Evolutionary conservation across 2,797 vertebrate species (phyloP).

Genomic region (Telmatherina bonti): DNA sequence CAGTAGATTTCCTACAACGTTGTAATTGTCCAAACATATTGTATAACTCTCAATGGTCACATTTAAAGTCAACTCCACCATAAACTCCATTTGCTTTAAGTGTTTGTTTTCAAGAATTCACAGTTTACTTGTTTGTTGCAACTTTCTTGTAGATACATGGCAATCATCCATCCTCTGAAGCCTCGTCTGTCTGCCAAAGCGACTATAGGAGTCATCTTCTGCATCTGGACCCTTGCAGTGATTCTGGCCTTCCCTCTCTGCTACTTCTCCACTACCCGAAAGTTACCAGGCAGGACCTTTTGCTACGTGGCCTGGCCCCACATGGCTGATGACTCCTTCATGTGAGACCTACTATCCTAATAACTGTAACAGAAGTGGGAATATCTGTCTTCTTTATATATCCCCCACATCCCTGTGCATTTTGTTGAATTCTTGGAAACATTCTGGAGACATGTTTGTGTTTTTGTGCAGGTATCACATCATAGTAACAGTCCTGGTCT

Average conservation of each 20-base stretch:
- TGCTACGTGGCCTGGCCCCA: conserved; percentile 96
- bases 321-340: conserved; percentile 87
- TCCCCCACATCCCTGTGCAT: neutral
- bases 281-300: conserved; percentile 87
- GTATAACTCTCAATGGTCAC: neutral
- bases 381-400: too few relatives aligned
- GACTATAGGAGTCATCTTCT: conserved; percentile 91
- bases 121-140: neutral
- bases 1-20: neutral
- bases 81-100: neutral
- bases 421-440: neutral
- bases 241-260: conserved; percentile 94
- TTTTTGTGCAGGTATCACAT: conserved; percentile 89
- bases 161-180: conserved; percentile 96
- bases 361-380: too few relatives aligned
- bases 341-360: conserved; percentile 81
- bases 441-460: conserved; percentile 4
- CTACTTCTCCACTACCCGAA: conserved; percentile 91
- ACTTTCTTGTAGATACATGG: conserved; percentile 89
- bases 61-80: neutral
- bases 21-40: neutral
- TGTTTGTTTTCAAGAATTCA: neutral
- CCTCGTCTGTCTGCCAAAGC: conserved; percentile 93
- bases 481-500: conserved; percentile 93
- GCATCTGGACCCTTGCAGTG: conserved; percentile 95